Percentiles rank a stretch among this genome's conserved stretches.
phyloP scores from a whole-genome alignment of 37 sponge, comb jelly and placozoan genomes.

The Cliona cf. orientalis region DNA sequence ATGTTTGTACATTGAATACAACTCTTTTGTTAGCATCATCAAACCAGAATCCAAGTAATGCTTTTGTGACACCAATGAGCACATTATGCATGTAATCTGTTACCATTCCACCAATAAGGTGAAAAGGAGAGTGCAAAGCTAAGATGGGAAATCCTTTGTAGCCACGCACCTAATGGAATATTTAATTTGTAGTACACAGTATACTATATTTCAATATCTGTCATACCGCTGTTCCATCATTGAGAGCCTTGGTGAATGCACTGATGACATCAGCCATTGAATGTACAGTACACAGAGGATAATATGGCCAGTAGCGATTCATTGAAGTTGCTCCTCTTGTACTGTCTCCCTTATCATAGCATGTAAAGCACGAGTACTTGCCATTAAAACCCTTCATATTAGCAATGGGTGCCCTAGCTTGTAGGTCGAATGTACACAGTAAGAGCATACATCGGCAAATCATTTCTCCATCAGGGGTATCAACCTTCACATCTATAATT shows the following conservation, averaged over 20 bases:
- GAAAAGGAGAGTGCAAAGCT: not conserved
- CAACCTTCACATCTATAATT: too few species aligned
- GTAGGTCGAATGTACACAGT: constrained; percentile 9
- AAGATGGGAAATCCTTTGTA: constrained; percentile 3
- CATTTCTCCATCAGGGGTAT: too few species aligned
- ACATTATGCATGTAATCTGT: constrained; percentile 5
- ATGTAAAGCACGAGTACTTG: not conserved
- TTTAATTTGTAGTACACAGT: not conserved
- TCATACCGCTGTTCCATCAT: too few species aligned
- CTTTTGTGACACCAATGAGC: not conserved
- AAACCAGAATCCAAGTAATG: not conserved
- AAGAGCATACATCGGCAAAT: constrained; percentile 11
- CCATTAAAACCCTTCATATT: constrained; percentile 13
- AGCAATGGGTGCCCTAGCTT: constrained; percentile 13
- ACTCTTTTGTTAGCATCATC: not conserved
- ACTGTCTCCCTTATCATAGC: not conserved
- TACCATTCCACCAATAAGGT: not conserved
- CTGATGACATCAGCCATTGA: too few species aligned
- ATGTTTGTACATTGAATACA: not conserved
- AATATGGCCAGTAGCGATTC: not conserved
- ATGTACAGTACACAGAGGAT: not conserved
- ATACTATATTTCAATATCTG: not conserved
- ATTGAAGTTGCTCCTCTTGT: not conserved
- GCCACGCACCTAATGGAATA: not conserved
- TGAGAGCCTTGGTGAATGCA: too few species aligned